Evolutionary conservation across 2,888 invertebrate species (phyloP).

Genomic region (Reticulitermes lucifugus): DNA sequence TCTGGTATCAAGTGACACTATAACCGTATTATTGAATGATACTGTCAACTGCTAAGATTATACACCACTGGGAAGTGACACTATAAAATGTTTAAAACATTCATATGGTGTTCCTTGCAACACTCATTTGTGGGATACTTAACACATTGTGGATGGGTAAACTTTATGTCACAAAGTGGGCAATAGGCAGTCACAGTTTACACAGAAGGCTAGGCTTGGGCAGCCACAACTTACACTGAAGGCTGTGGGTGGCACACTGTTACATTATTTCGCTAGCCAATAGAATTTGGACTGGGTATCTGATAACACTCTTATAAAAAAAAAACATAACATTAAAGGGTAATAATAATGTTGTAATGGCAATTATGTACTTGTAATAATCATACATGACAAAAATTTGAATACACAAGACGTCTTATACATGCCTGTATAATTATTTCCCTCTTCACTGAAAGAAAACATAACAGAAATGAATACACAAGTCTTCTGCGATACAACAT

Average conservation of each 20-base stretch:
- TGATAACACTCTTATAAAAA: neutral
- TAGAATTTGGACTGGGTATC: neutral
- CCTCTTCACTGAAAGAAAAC: neutral
- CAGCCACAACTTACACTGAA: neutral
- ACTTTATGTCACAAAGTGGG: neutral
- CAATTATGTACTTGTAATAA: neutral
- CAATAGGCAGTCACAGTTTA: neutral
- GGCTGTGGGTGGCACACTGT: neutral
- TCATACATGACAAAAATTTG: neutral
- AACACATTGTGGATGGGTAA: constrained; percentile 6
- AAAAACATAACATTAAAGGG: neutral
- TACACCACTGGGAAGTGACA: no score
- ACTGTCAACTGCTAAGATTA: no score
- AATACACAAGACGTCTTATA: neutral
- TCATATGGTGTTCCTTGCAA: no score
- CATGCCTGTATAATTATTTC: neutral
- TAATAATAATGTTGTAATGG: neutral
- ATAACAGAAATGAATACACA: no score
- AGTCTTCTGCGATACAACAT: no score
- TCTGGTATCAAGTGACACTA: no score
- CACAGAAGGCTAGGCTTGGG: neutral
- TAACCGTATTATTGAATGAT: no score
- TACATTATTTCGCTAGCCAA: neutral
- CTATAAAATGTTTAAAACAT: no score
- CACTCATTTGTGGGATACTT: neutral